Conservation (phyloP, 2,113 vertebrate species). For the Tachuris rubrigastra region DNA sequence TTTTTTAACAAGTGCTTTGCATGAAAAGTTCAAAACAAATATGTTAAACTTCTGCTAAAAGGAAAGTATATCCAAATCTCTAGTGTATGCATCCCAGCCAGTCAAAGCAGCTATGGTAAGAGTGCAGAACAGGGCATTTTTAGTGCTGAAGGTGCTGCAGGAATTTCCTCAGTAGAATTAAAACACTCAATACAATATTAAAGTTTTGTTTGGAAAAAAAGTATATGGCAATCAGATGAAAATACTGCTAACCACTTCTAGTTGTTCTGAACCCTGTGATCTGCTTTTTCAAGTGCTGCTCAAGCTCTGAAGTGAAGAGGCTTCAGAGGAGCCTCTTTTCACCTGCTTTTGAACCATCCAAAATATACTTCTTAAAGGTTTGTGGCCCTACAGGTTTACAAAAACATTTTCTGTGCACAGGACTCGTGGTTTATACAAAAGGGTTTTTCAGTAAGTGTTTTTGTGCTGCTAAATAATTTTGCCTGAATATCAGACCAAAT, state of each 20-base stretch:
- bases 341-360: background rate
- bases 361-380: accelerated
- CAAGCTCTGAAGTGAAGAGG: background rate
- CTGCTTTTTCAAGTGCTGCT: background rate
- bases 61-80: background rate
- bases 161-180: background rate
- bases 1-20: background rate
- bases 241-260: background rate
- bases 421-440: background rate
- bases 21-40: background rate
- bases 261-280: background rate
- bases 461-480: background rate
- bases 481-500: background rate
- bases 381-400: background rate
- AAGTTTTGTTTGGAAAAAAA: background rate
- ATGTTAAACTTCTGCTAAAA: background rate
- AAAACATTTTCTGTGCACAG: background rate
- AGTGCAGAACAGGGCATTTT: background rate
- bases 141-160: background rate
- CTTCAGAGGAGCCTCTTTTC: background rate
- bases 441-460: background rate
- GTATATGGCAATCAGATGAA: background rate
- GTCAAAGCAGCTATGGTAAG: background rate
- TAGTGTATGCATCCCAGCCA: background rate
- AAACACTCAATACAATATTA: background rate